Conservation (phyloP, 2,113 vertebrate species). For the Rynchops niger region DNA sequence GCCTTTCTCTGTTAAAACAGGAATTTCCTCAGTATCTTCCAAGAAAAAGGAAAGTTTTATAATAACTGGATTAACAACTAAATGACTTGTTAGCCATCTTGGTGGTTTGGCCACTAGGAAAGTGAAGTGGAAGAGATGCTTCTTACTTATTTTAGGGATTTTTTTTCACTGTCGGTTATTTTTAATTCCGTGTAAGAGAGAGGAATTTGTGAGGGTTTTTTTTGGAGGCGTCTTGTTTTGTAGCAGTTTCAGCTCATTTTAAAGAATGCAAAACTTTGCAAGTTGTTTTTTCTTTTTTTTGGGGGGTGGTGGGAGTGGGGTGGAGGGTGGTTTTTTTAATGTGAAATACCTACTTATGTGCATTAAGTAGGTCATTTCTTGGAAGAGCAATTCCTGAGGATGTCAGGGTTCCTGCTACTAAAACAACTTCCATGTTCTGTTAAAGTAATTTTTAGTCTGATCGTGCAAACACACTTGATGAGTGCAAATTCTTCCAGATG, state of each 20-base stretch:
- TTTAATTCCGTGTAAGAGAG: not conserved
- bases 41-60: not conserved
- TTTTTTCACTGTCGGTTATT: not conserved
- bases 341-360: not conserved
- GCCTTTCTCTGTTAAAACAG: not conserved
- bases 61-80: not conserved
- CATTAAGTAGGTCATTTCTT: not conserved
- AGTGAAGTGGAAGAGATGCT: not conserved
- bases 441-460: not conserved
- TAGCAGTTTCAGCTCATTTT: not conserved
- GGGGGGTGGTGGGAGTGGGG: fast-evolving
- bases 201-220: not conserved
- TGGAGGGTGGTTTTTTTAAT: not conserved
- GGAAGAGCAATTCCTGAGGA: not conserved
- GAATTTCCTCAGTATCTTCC: not conserved
- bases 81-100: not conserved
- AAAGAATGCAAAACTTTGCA: not conserved
- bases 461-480: not conserved
- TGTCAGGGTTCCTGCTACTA: not conserved
- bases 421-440: not conserved
- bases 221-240: not conserved
- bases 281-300: not conserved
- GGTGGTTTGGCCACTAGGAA: not conserved
- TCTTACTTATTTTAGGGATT: not conserved
- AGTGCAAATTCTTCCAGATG: slow-evolving; percentile 10